Conservation (phyloP, 2,888 invertebrate genomes). For the Drosophila multiciliata region DNA sequence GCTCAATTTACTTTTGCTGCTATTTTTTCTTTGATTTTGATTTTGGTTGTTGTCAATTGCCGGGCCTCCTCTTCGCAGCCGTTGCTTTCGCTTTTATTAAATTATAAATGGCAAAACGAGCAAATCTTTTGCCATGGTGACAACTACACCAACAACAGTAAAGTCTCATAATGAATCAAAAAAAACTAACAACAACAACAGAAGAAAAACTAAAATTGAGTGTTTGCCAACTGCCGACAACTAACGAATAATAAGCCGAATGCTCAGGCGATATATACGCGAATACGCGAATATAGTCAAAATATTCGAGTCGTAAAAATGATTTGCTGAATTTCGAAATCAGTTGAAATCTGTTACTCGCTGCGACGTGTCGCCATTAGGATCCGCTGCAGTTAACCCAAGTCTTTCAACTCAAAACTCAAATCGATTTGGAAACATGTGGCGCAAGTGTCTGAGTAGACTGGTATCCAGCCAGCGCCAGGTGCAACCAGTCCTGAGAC, state of each 20-base stretch:
- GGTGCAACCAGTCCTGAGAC: slow-evolving; percentile 38
- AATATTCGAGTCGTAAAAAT: slow-evolving; percentile 50
- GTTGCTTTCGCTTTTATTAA: slow-evolving; percentile 72
- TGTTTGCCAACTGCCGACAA: slow-evolving; percentile 63
- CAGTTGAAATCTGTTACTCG: slow-evolving; percentile 75
- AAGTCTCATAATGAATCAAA: slow-evolving; percentile 43
- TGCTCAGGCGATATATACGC: slow-evolving; percentile 46
- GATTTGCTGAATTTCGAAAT: slow-evolving; percentile 68
- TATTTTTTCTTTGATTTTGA: slow-evolving; percentile 15
- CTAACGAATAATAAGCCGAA: slow-evolving; percentile 48
- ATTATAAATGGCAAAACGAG: slow-evolving; percentile 53
- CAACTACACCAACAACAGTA: slow-evolving; percentile 46
- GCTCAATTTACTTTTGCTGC: slow-evolving; percentile 30
- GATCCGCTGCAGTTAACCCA: slow-evolving; percentile 1
- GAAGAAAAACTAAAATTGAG: slow-evolving; percentile 55
- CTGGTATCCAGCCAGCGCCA: slow-evolving; percentile 55
- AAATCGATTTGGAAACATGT: slow-evolving; percentile 56
- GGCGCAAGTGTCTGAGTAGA: slow-evolving; percentile 74
- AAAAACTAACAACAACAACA: slow-evolving; percentile 12
- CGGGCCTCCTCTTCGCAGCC: slow-evolving; percentile 63
- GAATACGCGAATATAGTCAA: slow-evolving; percentile 45
- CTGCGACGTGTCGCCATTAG: slow-evolving; percentile 31
- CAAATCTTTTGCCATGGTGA: slow-evolving; percentile 71
- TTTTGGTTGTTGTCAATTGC: slow-evolving; percentile 63
- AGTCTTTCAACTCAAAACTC: background rate